A percentile compares a stretch with the other conserved stretches of the same genome.
These are phyloP conservation scores for Wasmannia auropunctata DNA, from an alignment of 1,140 invertebrate species.

Conservation along the genomic window DNA sequence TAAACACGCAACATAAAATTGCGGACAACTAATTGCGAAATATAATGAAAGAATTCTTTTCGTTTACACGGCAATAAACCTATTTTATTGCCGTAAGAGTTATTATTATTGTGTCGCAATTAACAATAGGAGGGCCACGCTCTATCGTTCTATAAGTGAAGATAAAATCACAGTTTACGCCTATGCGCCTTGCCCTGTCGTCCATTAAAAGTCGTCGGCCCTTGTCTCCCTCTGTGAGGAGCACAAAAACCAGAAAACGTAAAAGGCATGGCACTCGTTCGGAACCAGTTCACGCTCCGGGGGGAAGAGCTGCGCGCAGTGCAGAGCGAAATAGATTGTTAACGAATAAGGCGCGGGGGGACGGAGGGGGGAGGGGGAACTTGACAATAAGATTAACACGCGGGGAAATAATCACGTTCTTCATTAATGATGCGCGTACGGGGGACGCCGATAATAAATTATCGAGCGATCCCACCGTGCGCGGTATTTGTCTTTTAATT, in stretches of 20 bases:
- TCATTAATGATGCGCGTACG: slow-evolving; percentile 47
- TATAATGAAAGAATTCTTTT: neutral
- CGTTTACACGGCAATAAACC: neutral
- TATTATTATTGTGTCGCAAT: slow-evolving; percentile 1
- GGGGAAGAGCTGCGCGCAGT: slow-evolving; percentile 68
- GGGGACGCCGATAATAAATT: slow-evolving; percentile 33
- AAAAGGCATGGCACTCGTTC: slow-evolving; percentile 77
- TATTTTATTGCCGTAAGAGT: neutral
- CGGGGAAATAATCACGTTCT: slow-evolving; percentile 46
- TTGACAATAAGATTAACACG: slow-evolving; percentile 68
- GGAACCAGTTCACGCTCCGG: slow-evolving; percentile 78
- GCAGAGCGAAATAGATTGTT: slow-evolving; percentile 70
- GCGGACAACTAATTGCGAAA: neutral
- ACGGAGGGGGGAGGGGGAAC: neutral
- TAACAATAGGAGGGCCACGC: neutral
- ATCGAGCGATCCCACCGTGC: neutral
- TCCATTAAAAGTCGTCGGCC: slow-evolving; percentile 78
- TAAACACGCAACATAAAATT: neutral
- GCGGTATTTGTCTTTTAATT: neutral
- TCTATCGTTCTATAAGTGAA: neutral
- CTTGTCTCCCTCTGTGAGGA: slow-evolving; percentile 75
- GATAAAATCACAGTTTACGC: slow-evolving; percentile 69
- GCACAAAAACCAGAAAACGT: slow-evolving; percentile 78
- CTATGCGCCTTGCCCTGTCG: slow-evolving; percentile 75
- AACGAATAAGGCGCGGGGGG: slow-evolving; percentile 52